Evolutionary conservation across 1,140 invertebrate genomes (phyloP), one percentile per base, ranked within the genome.

Genomic region (Chironomus tepperi): DNA sequence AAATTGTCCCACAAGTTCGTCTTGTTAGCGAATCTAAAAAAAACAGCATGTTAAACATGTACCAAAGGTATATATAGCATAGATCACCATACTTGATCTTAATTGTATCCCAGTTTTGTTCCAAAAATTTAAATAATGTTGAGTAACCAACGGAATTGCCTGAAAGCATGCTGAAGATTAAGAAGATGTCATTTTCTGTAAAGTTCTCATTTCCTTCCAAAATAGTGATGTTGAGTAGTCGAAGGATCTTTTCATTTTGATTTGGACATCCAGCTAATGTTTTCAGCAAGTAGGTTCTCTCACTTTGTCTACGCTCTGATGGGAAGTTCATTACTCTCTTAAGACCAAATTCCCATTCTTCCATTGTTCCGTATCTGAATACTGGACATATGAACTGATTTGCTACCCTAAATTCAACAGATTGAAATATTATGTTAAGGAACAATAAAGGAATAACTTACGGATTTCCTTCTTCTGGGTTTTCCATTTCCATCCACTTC

Each of bases 301-400:
- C 91, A 77, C 87, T 90, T 77, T 87, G 86, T 75, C 87, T 89
- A 72, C 90, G 83, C 2, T 84, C 85, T 5, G 84, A 79, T 0
- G 90, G 89, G 81, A 92, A 92, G 76, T 91, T 87, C 24, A 90
- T 87, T 0, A 92, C 86, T 15, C 90, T 84, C 75, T 92, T 85
- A 0, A 93, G 83, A 74, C 90, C 91, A 78, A 92, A 92, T 76
- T 91, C 86, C 90, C 90, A 93, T 81, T 93, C 90, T 42, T 91
- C 87, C 75, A 85, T 83, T 0, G 89, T 87, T 0, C 91, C 91
- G 87, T 89, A 92, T 81, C 89, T 88, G 77, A 92, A 92, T 2
- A 93, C 89, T 6, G 90, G 89, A 75, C 91, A 92, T 64, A 92
- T 86, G 78, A 87, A 91, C 78, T 89, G 87, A 79, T 89, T 90